phyloP scores from a whole-genome alignment of 37 sponge, comb jelly and placozoan species.

The Petrosia ficiformis region DNA sequence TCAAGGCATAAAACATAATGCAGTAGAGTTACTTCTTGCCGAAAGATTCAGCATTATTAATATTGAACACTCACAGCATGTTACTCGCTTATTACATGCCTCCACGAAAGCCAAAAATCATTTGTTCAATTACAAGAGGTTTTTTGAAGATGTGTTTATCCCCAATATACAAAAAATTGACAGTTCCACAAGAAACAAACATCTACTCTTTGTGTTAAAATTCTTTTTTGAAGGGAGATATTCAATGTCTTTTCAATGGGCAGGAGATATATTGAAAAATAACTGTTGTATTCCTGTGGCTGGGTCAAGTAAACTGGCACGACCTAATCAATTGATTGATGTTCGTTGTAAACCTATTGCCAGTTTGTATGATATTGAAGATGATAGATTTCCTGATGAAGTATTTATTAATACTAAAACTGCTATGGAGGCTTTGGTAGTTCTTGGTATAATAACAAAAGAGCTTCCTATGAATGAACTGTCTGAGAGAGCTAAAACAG shows the following conservation, averaged over 20 bases:
- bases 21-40: slow-evolving; percentile 18
- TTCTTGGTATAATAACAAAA: slow-evolving; percentile 32
- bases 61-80: slow-evolving; percentile 10
- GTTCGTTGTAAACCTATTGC: slow-evolving; percentile 2
- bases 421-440: not conserved
- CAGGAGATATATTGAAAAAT: slow-evolving; percentile 10
- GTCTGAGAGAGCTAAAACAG: slow-evolving; percentile 35
- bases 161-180: slow-evolving; percentile 10
- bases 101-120: not conserved
- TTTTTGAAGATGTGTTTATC: slow-evolving; percentile 29
- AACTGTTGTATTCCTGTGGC: slow-evolving; percentile 27
- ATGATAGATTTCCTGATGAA: slow-evolving; percentile 50
- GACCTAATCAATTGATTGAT: slow-evolving; percentile 31
- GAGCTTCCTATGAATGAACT: slow-evolving; percentile 25
- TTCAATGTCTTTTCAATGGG: too few relatives aligned
- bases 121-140: slow-evolving; percentile 18
- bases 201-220: slow-evolving; percentile 25
- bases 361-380: slow-evolving; percentile 17
- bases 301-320: not conserved
- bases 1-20: slow-evolving; percentile 16
- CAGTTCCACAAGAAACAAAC: not conserved
- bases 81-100: not conserved
- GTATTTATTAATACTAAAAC: too few relatives aligned
- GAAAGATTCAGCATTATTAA: not conserved
- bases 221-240: not conserved